phyloP scores from a whole-genome alignment of 2,113 vertebrate species.

The Phycodurus eques region DNA sequence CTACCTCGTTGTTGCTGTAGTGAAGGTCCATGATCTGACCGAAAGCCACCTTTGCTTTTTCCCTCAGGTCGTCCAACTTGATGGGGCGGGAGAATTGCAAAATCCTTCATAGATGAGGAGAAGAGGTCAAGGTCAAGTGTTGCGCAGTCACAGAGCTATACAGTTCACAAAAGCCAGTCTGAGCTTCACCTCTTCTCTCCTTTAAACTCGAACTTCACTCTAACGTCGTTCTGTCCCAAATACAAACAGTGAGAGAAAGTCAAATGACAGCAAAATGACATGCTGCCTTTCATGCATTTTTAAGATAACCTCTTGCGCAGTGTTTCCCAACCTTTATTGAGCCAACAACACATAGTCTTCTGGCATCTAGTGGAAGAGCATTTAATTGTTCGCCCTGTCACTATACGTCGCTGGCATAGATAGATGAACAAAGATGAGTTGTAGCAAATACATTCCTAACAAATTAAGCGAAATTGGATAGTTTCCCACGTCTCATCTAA shows the following conservation, averaged over 20 bases:
- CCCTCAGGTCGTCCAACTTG: conserved; percentile 87
- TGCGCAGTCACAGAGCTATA: neutral
- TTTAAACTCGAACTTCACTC: conserved; percentile 98
- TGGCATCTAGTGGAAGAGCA: neutral
- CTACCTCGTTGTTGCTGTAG: conserved; percentile 98
- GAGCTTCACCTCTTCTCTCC: conserved; percentile 92
- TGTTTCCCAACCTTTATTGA: neutral
- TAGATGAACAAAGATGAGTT: too few relatives aligned
- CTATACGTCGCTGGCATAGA: too few relatives aligned
- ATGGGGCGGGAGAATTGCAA: conserved; percentile 92
- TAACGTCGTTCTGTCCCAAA: conserved; percentile 84
- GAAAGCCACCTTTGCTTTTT: conserved; percentile 93
- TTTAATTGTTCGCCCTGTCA: too few relatives aligned
- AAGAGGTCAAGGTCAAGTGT: conserved; percentile 18
- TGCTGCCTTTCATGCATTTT: neutral
- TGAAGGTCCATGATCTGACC: conserved; percentile 95
- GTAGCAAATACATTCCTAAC: too few relatives aligned
- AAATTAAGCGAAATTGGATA: too few relatives aligned
- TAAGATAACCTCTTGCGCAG: neutral
- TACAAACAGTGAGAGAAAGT: neutral
- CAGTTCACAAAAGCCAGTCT: neutral
- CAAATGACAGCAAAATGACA: neutral
- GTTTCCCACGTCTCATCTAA: too few relatives aligned
- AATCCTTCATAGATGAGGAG: conserved; percentile 75
- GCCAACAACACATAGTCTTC: neutral